Evolutionary conservation across 1,140 invertebrate species (phyloP).

Genomic region (Hyphantria cunea): DNA sequence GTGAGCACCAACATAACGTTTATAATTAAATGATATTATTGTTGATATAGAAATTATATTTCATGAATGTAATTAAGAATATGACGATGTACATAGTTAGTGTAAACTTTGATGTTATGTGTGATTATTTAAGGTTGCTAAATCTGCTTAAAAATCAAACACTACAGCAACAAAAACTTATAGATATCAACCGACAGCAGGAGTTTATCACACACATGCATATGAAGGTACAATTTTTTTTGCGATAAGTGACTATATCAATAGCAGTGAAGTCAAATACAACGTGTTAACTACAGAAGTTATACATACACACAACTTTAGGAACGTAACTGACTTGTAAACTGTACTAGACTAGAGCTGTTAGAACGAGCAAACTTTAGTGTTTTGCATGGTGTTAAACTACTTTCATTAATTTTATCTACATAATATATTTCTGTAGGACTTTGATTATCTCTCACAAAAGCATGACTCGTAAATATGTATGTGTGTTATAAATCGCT

Average conservation of each 20-base stretch:
- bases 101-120: slow-evolving; percentile 6
- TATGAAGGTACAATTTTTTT: slow-evolving; percentile 23
- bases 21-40: slow-evolving; percentile 3
- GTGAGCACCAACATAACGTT: slow-evolving; percentile 10
- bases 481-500: slow-evolving; percentile 61
- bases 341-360: not conserved
- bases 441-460: not conserved
- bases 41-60: slow-evolving; percentile 4
- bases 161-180: slow-evolving; percentile 36
- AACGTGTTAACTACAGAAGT: slow-evolving; percentile 25
- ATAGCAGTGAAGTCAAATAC: slow-evolving; percentile 20
- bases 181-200: slow-evolving; percentile 50
- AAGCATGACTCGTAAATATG: slow-evolving; percentile 31
- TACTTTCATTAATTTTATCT: slow-evolving; percentile 8
- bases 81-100: not conserved
- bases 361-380: not conserved
- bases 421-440: slow-evolving; percentile 1
- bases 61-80: not conserved
- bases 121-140: slow-evolving; percentile 15
- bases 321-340: slow-evolving; percentile 7
- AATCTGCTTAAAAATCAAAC: slow-evolving; percentile 29
- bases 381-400: slow-evolving; percentile 13
- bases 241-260: slow-evolving; percentile 9
- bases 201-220: slow-evolving; percentile 51
- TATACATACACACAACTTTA: slow-evolving; percentile 12